Evolutionary conservation across 2,797 vertebrate species (phyloP).

Genomic region (Pseudomugil tenellus): DNA sequence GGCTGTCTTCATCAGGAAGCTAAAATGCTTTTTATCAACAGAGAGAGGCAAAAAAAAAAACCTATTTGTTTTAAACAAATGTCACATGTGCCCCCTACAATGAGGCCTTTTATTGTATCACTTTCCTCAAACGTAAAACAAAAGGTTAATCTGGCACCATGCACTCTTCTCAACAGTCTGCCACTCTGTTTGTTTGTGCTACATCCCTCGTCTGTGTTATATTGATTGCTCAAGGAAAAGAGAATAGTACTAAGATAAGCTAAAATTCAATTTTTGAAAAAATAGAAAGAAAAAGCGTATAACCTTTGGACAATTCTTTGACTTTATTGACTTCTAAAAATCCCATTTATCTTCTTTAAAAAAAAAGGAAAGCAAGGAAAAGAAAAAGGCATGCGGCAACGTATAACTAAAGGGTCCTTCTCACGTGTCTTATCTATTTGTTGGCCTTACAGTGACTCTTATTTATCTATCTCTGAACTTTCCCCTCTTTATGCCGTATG

Average conservation of each 20-base stretch:
- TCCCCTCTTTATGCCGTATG: slow-evolving; percentile 60
- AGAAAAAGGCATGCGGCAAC: slow-evolving; percentile 1
- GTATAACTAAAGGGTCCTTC: slow-evolving; percentile 20
- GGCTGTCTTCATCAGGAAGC: slow-evolving; percentile 23
- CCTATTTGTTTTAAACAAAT: slow-evolving; percentile 31
- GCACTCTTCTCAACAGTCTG: slow-evolving; percentile 33
- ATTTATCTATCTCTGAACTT: slow-evolving; percentile 57
- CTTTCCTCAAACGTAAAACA: slow-evolving; percentile 49
- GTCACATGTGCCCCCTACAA: slow-evolving; percentile 47
- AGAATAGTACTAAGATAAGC: slow-evolving; percentile 21
- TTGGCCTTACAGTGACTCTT: slow-evolving; percentile 35
- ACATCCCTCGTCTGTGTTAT: slow-evolving; percentile 32
- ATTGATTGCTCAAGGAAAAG: slow-evolving; percentile 51
- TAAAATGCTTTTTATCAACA: slow-evolving; percentile 38
- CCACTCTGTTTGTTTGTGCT: slow-evolving; percentile 46
- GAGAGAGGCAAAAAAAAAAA: slow-evolving; percentile 14
- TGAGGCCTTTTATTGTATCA: slow-evolving; percentile 37
- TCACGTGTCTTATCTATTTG: slow-evolving; percentile 37
- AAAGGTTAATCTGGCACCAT: slow-evolving; percentile 56
- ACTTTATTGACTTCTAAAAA: slow-evolving; percentile 37
- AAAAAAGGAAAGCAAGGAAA: background rate
- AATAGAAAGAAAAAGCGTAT: slow-evolving; percentile 39
- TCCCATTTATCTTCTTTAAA: slow-evolving; percentile 31
- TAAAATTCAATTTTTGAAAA: slow-evolving; percentile 18
- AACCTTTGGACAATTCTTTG: slow-evolving; percentile 50